Evolutionary conservation across 2,888 invertebrate genomes (phyloP), one percentile per base, ranked within the genome.

Genomic region (Dexiosoma caninum): DNA sequence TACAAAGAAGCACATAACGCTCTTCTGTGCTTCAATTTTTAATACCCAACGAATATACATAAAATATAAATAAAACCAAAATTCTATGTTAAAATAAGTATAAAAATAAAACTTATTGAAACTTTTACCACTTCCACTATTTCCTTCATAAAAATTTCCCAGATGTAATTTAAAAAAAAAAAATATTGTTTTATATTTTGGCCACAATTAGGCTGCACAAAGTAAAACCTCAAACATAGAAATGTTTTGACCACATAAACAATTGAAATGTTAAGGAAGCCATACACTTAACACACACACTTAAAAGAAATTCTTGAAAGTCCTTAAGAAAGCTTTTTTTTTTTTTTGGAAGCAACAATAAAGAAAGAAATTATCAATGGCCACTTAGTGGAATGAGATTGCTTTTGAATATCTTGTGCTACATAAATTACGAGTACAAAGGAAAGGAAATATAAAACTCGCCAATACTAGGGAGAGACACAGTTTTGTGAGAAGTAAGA

Each of bases 121-220:
- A 72, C 71, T 62, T 72, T 42, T 2, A 32, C 14, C 60, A 72
- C 59, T 72, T 60, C 12, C n/a, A n/a, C 23, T 2, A 4, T 9
- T 30, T 51, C 8, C 62, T 66, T 42, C 7, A 19, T 1, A 59
- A 66, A 57, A 59, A 42, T 66, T 74, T 49, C 23, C 21, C n/a
- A 46, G 27, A 55, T 21, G 30, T 40, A n/a, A 0, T 21, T 2
- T 7, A 1, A 12, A 10, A 2, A 49, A 37, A 46, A 37, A 71
- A 51, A 8, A 19, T 51, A 27, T 51, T 40, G 21, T 60, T 40
- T 70, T 40, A 21, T 60, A 49, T 60, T 60, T 27, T 19, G 53
- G 16, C 55, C 74, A 57, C 46, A 66, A 74, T 27, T 57, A 49
- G 74, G 46, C 74, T 44, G 16, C 37, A 66, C 30, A 66, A 64